A percentile compares a stretch with the other conserved stretches of the same genome.
phyloP scores from a whole-genome alignment of 2,113 vertebrate species.

The Xenus cinereus region DNA sequence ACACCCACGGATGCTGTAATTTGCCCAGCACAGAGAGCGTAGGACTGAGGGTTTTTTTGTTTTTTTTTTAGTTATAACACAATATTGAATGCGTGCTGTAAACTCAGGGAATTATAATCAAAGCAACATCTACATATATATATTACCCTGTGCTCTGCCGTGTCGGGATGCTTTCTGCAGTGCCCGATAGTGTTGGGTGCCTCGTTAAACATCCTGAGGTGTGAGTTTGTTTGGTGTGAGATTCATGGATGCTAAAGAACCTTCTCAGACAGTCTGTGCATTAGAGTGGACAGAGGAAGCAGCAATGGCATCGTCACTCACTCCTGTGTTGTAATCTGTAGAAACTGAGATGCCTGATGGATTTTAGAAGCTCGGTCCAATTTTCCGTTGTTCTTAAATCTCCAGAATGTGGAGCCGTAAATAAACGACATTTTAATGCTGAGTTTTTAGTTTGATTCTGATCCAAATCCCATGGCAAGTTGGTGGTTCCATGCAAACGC shows the following conservation, averaged over 20 bases:
- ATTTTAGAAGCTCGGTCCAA: neutral
- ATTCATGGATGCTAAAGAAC: neutral
- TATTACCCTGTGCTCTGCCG: neutral
- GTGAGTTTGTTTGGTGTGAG: neutral
- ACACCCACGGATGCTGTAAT: neutral
- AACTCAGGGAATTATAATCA: neutral
- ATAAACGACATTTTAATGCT: neutral
- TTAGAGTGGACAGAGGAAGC: neutral
- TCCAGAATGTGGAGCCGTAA: neutral
- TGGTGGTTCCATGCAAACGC: neutral
- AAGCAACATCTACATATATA: neutral
- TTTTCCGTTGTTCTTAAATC: neutral
- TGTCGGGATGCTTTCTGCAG: neutral
- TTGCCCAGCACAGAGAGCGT: accelerated
- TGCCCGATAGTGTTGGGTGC: neutral
- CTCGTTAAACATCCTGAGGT: neutral
- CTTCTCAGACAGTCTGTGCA: neutral
- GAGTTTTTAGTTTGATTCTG: neutral
- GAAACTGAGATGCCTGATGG: neutral
- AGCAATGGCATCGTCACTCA: neutral
- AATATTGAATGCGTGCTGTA: neutral
- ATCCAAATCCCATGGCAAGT: neutral
- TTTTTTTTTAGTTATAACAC: neutral
- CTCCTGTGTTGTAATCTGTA: neutral
- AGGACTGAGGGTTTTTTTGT: neutral